Conservation (phyloP, 1,140 invertebrate genomes). For the Lanistes nyassanus region DNA sequence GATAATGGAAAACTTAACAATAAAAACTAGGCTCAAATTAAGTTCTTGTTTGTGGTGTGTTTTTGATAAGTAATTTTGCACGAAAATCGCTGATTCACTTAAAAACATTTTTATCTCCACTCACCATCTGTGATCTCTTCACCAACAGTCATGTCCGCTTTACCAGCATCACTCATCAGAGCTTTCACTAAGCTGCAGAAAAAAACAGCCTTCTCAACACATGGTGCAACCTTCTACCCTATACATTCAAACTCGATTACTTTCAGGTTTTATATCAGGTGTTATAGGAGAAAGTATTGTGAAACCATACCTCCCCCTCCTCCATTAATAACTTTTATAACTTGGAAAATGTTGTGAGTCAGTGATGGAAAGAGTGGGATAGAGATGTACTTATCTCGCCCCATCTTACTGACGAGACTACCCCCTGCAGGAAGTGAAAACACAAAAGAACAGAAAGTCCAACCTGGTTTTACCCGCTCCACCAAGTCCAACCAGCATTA, state of each 20-base stretch:
- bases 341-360: not conserved
- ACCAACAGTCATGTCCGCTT: slow-evolving; percentile 45
- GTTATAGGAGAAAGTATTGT: too few relatives aligned
- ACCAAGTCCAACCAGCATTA: slow-evolving; percentile 66
- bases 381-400: too few relatives aligned
- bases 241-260: not conserved
- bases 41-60: not conserved
- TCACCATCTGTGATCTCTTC: slow-evolving; percentile 62
- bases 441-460: not conserved
- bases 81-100: not conserved
- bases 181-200: slow-evolving; percentile 57
- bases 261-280: too few relatives aligned
- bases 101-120: not conserved
- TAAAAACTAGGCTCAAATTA: not conserved
- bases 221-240: not conserved
- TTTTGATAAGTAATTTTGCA: not conserved
- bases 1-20: not conserved
- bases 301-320: too few relatives aligned
- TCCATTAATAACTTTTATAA: too few relatives aligned
- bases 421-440: slow-evolving; percentile 22
- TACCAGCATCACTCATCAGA: slow-evolving; percentile 46
- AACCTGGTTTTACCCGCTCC: slow-evolving; percentile 67
- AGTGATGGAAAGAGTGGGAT: not conserved
- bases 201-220: slow-evolving; percentile 13
- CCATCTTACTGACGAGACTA: too few relatives aligned